A percentile compares a stretch with the other conserved stretches of the same genome.
Evolutionary conservation across 2,888 invertebrate species (phyloP).

Genomic region (Chrysotoxum bicinctum): DNA sequence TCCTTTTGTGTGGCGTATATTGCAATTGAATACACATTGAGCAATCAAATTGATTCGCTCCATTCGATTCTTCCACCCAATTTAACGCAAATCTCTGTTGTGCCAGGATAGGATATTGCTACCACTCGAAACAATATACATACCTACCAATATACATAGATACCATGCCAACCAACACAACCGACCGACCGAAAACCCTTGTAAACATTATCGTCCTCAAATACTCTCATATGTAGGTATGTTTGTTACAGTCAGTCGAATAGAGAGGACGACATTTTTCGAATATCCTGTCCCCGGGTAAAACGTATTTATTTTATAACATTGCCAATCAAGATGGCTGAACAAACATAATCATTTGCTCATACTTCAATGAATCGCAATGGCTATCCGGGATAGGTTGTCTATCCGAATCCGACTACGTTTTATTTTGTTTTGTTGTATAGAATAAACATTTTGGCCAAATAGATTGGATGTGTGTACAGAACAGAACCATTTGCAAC

Average conservation of each 20-base stretch:
- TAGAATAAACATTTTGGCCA: conserved; percentile 56
- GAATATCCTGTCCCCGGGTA: conserved; percentile 64
- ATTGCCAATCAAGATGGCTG: conserved; percentile 82
- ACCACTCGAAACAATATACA: not conserved
- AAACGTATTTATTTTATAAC: conserved; percentile 82
- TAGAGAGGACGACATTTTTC: conserved; percentile 52
- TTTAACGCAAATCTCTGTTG: conserved; percentile 68
- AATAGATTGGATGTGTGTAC: conserved; percentile 41
- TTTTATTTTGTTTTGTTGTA: conserved; percentile 24
- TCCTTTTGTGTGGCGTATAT: conserved; percentile 44
- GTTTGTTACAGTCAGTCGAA: conserved; percentile 46
- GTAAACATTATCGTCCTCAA: conserved; percentile 43
- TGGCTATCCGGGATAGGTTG: conserved; percentile 18
- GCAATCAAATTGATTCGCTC: conserved; percentile 71
- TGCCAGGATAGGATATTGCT: conserved; percentile 57
- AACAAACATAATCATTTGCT: conserved; percentile 81
- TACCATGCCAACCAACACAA: conserved; percentile 23
- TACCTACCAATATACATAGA: not conserved
- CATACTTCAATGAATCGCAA: conserved; percentile 59
- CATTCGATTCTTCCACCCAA: conserved; percentile 70
- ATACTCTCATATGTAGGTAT: too few species aligned
- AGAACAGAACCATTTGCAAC: conserved; percentile 23
- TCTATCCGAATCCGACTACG: not conserved
- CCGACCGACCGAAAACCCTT: conserved; percentile 28
- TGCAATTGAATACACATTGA: conserved; percentile 69